A percentile compares a stretch with the other conserved stretches of the same genome.
These are phyloP conservation scores for Melikaiella ostensackeni DNA, from an alignment of 2,888 invertebrate species.

Conservation along the genomic window DNA sequence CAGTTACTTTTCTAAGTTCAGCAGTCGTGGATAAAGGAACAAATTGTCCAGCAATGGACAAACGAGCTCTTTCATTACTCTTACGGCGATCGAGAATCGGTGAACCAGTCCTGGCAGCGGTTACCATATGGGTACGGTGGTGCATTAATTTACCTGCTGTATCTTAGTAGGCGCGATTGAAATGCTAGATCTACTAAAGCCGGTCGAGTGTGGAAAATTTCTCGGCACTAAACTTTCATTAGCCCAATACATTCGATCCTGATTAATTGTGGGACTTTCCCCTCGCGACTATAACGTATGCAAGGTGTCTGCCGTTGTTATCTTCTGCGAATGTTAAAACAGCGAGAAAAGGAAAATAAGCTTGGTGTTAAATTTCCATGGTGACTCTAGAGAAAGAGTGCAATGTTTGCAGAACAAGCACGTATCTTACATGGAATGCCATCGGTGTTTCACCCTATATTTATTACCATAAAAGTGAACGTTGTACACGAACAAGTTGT, in stretches of 20 bases:
- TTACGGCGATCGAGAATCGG: conserved; percentile 1
- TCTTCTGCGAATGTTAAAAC: conserved; percentile 5
- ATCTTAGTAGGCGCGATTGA: conserved; percentile 6
- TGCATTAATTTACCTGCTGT: conserved; percentile 16
- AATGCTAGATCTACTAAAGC: conserved; percentile 36
- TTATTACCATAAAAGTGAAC: conserved; percentile 30
- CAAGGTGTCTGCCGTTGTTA: conserved; percentile 26
- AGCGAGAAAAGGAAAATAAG: conserved; percentile 2
- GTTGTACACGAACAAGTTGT: background rate
- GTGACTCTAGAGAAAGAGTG: conserved; percentile 5
- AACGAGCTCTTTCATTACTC: conserved; percentile 18
- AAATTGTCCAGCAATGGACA: conserved; percentile 23
- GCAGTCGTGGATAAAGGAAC: background rate
- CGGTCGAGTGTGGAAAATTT: conserved; percentile 38
- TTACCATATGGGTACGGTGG: conserved; percentile 15
- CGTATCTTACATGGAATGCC: background rate
- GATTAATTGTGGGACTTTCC: conserved; percentile 38
- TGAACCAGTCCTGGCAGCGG: conserved; percentile 12
- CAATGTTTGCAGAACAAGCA: background rate
- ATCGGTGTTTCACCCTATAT: conserved; percentile 13
- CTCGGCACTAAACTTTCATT: conserved; percentile 33
- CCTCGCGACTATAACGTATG: conserved; percentile 1
- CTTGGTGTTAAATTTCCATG: conserved; percentile 6
- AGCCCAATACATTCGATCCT: conserved; percentile 27
- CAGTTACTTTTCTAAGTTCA: background rate